Evolutionary conservation across 1,140 invertebrate species (phyloP), one percentile per base, ranked within the genome.

Genomic region (Magallana gigas): DNA sequence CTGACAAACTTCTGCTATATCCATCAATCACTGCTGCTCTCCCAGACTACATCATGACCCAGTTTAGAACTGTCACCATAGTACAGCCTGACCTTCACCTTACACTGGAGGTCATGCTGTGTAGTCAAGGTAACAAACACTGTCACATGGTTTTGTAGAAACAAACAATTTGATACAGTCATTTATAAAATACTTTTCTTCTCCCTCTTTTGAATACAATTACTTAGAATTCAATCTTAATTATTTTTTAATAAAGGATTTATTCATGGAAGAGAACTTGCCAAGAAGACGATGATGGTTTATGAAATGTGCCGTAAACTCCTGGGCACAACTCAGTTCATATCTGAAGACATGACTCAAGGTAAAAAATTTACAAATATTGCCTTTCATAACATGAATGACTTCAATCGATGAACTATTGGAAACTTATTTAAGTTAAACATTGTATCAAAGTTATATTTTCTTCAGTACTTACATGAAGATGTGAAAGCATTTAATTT

Each of bases 41-140:
- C 56, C 94, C 94, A 56, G 91, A 92, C 82, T 89, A 90, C 36
- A 84, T 94, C 58, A 91, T 94, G 85, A 88, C 85, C 8, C 93
- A 93, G 90, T 94, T 94, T 84, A 89, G 94, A 57, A 92, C 92
- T 0, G 89, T 94, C 29, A 92, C 93, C 18, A 59, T 94, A 8
- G 80, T 91, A 16, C 93, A 93, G 76, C 93, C 93, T 76, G 92
- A 94, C 85, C 90, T 94, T 56, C 88, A 90, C 36, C 84, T 94
- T 11, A 90, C 91, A 12, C 83, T 94, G 9, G 91, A 94, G 87
- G 93, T 94, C 83, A 88, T 94, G 88, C 90, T 94, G 9, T 91
- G 93, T 85, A 93, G 93, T 88, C 93, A 94, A 94, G 94, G 94
- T 94, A 87, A 84, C 83, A 57, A 59, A 23, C 23, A 56, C 58